A percentile compares a stretch with the other conserved stretches of the same genome.
Conservation (phyloP, 2,888 invertebrate species). For the Lathronympha strigana region DNA sequence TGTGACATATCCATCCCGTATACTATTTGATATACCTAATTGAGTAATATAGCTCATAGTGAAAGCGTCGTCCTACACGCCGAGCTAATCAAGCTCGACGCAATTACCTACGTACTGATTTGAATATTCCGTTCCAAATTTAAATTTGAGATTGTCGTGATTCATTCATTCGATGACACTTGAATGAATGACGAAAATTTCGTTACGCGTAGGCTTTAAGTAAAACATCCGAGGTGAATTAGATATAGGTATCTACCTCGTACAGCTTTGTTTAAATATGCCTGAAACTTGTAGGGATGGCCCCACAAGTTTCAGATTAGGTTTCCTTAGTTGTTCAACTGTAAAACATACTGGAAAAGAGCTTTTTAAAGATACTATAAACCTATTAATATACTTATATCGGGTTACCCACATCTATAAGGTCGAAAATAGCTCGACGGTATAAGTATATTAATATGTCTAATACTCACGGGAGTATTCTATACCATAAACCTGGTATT, state of each 20-base stretch:
- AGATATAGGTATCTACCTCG: too few species aligned
- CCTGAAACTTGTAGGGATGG: too few species aligned
- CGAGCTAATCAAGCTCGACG: constrained; percentile 47
- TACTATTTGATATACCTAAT: constrained; percentile 48
- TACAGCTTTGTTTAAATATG: neutral
- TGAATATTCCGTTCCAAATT: constrained; percentile 69
- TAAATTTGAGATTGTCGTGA: constrained; percentile 69
- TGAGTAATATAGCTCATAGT: constrained; percentile 59
- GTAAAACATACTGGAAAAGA: too few species aligned
- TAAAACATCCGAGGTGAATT: neutral
- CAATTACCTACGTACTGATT: constrained; percentile 63
- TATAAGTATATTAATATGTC: too few species aligned
- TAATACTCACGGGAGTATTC: too few species aligned
- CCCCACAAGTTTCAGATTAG: too few species aligned
- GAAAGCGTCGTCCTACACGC: constrained; percentile 69
- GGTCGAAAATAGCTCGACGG: too few species aligned
- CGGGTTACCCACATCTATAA: too few species aligned
- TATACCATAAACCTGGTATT: too few species aligned
- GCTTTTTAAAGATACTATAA: too few species aligned
- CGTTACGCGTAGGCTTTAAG: constrained; percentile 22
- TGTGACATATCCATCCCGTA: constrained; percentile 27
- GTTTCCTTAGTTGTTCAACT: too few species aligned
- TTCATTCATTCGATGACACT: constrained; percentile 59
- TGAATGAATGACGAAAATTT: constrained; percentile 38
- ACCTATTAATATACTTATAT: too few species aligned